These are phyloP conservation scores for Engystomops pustulosus DNA, from an alignment of 2,113 vertebrate species.

Conservation along the genomic window DNA sequence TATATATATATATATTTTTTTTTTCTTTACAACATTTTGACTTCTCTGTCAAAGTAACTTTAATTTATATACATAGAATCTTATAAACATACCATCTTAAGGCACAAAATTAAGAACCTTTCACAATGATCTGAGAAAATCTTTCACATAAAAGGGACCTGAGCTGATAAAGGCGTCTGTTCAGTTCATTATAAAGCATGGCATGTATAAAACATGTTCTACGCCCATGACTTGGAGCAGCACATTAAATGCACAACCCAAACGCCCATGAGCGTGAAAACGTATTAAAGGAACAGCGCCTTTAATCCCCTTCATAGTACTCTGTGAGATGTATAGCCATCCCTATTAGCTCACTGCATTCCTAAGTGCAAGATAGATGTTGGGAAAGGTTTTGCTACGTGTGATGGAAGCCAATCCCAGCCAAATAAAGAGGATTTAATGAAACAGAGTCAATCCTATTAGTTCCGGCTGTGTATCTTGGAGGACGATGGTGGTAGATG, in stretches of 20 bases:
- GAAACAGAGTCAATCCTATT: constrained; percentile 66
- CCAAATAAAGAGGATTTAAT: constrained; percentile 64
- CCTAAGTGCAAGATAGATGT: constrained; percentile 65
- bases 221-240: constrained; percentile 23
- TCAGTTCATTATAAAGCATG: constrained; percentile 33
- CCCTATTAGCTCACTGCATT: constrained; percentile 61
- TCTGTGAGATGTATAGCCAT: constrained; percentile 2
- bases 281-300: neutral
- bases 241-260: constrained; percentile 15
- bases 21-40: neutral
- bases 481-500: neutral
- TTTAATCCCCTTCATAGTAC: constrained; percentile 52
- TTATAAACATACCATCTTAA: too few species aligned
- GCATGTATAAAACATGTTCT: constrained; percentile 33
- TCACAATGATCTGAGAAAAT: constrained; percentile 29
- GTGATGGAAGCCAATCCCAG: constrained; percentile 63
- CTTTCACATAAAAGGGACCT: neutral
- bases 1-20: neutral
- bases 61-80: constrained; percentile 3
- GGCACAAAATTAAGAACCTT: constrained; percentile 5
- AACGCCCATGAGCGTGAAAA: constrained; percentile 48
- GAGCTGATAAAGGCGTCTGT: constrained; percentile 1
- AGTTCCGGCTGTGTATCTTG: constrained; percentile 60
- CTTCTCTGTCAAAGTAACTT: neutral
- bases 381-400: constrained; percentile 62